These are phyloP conservation scores for Vanessa atalanta DNA, from an alignment of 1,140 invertebrate genomes.

Conservation along the genomic window DNA sequence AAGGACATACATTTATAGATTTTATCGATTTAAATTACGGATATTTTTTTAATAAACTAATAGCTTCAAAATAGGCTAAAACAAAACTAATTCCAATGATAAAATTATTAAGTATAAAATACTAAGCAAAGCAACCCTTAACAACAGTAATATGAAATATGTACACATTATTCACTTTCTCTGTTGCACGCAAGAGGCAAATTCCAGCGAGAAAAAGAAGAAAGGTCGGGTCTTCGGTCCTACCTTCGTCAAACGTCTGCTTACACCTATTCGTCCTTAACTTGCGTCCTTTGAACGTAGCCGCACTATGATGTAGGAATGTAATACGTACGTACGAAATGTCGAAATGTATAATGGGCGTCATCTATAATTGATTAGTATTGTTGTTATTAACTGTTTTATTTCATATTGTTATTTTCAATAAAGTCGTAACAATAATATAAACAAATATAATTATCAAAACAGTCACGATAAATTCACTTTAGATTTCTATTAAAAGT, in stretches of 20 bases:
- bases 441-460: too few relatives aligned
- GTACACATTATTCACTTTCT: conserved; percentile 17
- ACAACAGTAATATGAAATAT: neutral
- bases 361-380: too few relatives aligned
- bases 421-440: too few relatives aligned
- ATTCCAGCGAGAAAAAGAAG: conserved; percentile 20
- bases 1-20: neutral
- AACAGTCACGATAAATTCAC: too few relatives aligned
- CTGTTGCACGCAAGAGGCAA: conserved; percentile 17
- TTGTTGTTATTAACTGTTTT: too few relatives aligned
- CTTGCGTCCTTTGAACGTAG: conserved; percentile 2
- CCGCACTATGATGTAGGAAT: neutral
- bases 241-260: conserved; percentile 1
- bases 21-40: neutral
- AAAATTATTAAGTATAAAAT: neutral
- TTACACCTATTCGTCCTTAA: conserved; percentile 4
- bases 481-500: too few relatives aligned
- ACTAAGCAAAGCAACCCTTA: neutral
- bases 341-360: too few relatives aligned
- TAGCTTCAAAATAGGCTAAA: too few relatives aligned
- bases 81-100: too few relatives aligned
- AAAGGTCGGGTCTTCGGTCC: conserved; percentile 23
- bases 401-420: too few relatives aligned
- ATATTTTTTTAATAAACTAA: too few relatives aligned
- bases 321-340: neutral